Conservation (phyloP, 2,797 vertebrate genomes). For the Ispidina picta region DNA sequence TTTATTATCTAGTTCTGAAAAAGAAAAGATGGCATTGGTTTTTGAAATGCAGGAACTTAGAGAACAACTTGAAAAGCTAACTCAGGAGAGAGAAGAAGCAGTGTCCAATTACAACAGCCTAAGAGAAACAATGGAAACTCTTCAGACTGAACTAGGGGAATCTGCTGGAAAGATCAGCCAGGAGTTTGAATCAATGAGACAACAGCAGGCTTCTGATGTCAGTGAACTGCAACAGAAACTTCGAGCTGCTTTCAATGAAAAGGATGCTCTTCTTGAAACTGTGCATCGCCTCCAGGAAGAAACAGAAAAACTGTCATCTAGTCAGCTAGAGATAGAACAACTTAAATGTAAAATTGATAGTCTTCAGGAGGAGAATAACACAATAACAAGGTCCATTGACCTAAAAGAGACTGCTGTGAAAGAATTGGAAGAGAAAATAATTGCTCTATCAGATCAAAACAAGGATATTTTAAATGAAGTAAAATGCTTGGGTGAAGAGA, state of each 20-base stretch:
- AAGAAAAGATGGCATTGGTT: conserved; percentile 71
- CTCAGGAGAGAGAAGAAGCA: conserved; percentile 85
- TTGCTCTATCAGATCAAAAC: conserved; percentile 75
- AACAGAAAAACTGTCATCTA: conserved; percentile 66
- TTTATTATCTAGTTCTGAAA: conserved; percentile 72
- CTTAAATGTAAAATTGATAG: conserved; percentile 75
- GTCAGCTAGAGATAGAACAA: conserved; percentile 68
- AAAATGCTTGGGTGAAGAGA: conserved; percentile 64
- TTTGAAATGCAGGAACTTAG: conserved; percentile 80
- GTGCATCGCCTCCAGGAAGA: conserved; percentile 77
- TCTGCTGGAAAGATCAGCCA: conserved; percentile 86
- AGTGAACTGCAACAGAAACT: conserved; percentile 86
- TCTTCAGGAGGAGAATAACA: conserved; percentile 80
- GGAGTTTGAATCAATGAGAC: conserved; percentile 87
- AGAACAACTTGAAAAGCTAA: conserved; percentile 78
- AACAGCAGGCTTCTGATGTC: conserved; percentile 84
- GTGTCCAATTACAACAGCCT: conserved; percentile 83
- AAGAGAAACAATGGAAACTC: conserved; percentile 82
- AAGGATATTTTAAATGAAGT: conserved; percentile 72
- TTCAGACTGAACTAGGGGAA: conserved; percentile 87
- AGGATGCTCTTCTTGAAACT: conserved; percentile 80
- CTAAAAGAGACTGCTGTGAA: conserved; percentile 78
- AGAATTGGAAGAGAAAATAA: conserved; percentile 79
- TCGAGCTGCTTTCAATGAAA: conserved; percentile 83
- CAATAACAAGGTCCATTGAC: conserved; percentile 72